Conservation (phyloP, 1,140 invertebrate species). For the Heliconius nattereri region DNA sequence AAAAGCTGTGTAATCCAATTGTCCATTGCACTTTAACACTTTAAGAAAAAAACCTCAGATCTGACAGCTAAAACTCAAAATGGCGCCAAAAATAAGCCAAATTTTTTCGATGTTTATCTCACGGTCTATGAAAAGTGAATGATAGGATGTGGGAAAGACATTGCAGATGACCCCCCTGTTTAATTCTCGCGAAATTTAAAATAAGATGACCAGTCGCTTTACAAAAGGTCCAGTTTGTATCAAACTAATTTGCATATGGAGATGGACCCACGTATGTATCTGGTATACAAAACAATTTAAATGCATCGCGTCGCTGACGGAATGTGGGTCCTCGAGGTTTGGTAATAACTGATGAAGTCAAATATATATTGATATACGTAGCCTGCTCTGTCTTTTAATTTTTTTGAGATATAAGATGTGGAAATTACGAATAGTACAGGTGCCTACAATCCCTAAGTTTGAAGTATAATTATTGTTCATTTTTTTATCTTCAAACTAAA, state of each 20-base stretch:
- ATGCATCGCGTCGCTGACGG: neutral
- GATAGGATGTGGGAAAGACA: slow-evolving; percentile 64
- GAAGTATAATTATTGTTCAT: too few species aligned
- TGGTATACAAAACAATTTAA: neutral
- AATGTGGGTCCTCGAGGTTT: too few species aligned
- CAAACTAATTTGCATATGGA: slow-evolving; percentile 62
- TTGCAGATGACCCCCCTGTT: slow-evolving; percentile 70
- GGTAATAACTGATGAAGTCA: too few species aligned
- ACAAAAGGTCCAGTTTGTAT: slow-evolving; percentile 54
- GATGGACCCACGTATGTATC: neutral
- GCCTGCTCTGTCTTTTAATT: too few species aligned
- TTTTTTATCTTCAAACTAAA: too few species aligned
- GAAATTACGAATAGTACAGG: too few species aligned
- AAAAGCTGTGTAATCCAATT: slow-evolving; percentile 75
- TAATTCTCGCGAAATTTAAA: slow-evolving; percentile 64
- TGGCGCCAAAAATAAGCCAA: neutral
- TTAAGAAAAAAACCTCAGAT: slow-evolving; percentile 14
- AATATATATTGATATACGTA: too few species aligned
- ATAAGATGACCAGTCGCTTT: slow-evolving; percentile 65
- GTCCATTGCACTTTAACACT: slow-evolving; percentile 53
- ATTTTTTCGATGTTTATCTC: slow-evolving; percentile 57
- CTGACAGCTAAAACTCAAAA: slow-evolving; percentile 21
- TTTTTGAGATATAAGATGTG: too few species aligned
- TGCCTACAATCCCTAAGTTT: too few species aligned
- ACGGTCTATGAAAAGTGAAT: slow-evolving; percentile 64